A percentile compares a stretch with the other conserved stretches of the same genome.
These are phyloP conservation scores for Coranthus polyacanthus DNA, from an alignment of 2,797 vertebrate genomes.

Conservation along the genomic window DNA sequence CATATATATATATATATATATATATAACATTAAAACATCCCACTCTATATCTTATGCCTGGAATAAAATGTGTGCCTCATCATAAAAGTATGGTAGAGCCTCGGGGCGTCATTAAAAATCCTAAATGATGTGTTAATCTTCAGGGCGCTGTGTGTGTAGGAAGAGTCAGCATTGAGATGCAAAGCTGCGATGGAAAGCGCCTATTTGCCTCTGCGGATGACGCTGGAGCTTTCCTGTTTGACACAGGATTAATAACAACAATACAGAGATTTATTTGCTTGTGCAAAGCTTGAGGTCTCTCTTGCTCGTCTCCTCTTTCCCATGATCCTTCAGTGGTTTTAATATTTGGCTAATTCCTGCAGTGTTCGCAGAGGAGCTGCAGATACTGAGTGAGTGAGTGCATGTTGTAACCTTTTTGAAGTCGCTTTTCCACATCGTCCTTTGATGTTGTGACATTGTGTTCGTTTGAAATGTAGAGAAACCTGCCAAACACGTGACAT, in stretches of 20 bases:
- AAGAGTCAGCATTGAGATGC: slow-evolving; percentile 70
- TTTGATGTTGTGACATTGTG: no score
- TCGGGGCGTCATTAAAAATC: slow-evolving; percentile 69
- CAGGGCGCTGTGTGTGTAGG: slow-evolving; percentile 17
- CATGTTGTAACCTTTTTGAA: no score
- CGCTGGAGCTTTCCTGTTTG: slow-evolving; percentile 74
- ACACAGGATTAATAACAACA: slow-evolving; percentile 81
- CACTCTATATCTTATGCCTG: no score
- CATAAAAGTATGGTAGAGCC: slow-evolving; percentile 30
- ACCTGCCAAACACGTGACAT: no score
- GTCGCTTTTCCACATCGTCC: no score
- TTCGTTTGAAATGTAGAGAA: no score
- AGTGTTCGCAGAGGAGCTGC: slow-evolving; percentile 9
- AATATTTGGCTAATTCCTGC: slow-evolving; percentile 58
- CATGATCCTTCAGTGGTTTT: slow-evolving; percentile 42
- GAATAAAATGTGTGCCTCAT: slow-evolving; percentile 37
- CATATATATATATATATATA: no score
- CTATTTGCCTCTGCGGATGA: slow-evolving; percentile 51
- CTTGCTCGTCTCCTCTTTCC: slow-evolving; percentile 20
- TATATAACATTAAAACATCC: no score
- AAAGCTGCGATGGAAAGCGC: slow-evolving; percentile 67
- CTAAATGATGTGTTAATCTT: slow-evolving; percentile 75
- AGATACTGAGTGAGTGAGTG: slow-evolving; percentile 21
- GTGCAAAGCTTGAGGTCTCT: slow-evolving; percentile 55
- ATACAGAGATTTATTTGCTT: slow-evolving; percentile 75